phyloP scores from a whole-genome alignment of 2,113 vertebrate genomes.

The Podocnemis expansa region DNA sequence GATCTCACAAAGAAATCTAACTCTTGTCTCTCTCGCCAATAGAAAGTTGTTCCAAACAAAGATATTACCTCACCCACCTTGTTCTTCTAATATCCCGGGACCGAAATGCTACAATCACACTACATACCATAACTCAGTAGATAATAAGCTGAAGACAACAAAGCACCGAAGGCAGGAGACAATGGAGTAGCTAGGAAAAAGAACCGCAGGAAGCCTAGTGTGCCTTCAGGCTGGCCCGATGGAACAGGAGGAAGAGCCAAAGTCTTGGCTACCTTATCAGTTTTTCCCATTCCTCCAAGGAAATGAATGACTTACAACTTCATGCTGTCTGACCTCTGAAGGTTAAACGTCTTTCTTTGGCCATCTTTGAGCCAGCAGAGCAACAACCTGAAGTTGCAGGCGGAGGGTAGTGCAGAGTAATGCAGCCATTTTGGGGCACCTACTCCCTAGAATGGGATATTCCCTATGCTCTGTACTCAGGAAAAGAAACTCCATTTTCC shows the following conservation, averaged over 20 bases:
- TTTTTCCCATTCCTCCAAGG: background rate
- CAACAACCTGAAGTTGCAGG: background rate
- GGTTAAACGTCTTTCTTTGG: accelerated
- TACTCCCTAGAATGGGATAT: background rate
- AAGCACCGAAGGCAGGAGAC: accelerated
- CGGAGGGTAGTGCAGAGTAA: accelerated
- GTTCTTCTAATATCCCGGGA: background rate
- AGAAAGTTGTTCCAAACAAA: background rate
- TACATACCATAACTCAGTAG: background rate
- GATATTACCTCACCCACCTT: background rate
- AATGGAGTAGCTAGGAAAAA: background rate
- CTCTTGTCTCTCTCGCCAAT: background rate
- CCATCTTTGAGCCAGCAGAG: background rate
- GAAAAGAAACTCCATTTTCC: background rate
- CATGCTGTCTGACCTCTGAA: accelerated
- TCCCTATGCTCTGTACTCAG: background rate
- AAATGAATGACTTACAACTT: background rate
- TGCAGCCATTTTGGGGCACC: too few relatives aligned
- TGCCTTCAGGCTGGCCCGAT: background rate
- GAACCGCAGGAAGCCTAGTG: accelerated
- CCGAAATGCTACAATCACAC: background rate
- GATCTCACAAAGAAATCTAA: background rate
- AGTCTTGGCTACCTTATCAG: accelerated
- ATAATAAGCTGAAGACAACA: background rate
- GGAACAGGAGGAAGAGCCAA: accelerated